A percentile compares a stretch with the other conserved stretches of the same genome.
Evolutionary conservation across 92 coral and sea anemone species (phyloP).

Genomic region (Muricea muricata): DNA sequence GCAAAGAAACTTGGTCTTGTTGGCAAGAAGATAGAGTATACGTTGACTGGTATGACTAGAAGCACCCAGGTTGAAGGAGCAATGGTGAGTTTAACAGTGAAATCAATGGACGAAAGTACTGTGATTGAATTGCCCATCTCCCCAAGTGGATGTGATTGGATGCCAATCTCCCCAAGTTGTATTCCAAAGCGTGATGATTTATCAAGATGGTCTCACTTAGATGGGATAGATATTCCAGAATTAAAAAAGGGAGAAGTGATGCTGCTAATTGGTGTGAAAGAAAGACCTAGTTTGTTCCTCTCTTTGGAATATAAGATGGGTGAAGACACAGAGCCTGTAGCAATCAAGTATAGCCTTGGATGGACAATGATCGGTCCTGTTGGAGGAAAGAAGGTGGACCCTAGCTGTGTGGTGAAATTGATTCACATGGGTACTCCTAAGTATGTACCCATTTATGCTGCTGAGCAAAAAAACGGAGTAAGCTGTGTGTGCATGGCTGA

Average conservation of each 20-base stretch:
- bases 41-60: constrained; percentile 71
- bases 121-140: constrained; percentile 46
- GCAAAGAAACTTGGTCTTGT: constrained; percentile 44
- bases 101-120: constrained; percentile 63
- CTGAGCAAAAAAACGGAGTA: neutral
- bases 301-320: neutral
- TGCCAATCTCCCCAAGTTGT: constrained; percentile 56
- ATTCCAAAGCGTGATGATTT: neutral
- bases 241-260: constrained; percentile 7
- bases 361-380: no score
- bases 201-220: constrained; percentile 6
- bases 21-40: constrained; percentile 52
- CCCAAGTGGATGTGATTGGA: constrained; percentile 65
- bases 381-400: neutral
- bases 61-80: constrained; percentile 51
- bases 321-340: neutral
- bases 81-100: constrained; percentile 57
- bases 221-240: neutral
- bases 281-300: constrained; percentile 6
- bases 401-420: neutral
- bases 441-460: neutral
- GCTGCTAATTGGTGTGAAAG: constrained; percentile 19
- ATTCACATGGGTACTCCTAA: neutral
- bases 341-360: no score
- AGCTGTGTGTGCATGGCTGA: neutral